Percentiles rank a stretch among this genome's conserved stretches.
Conservation (phyloP, 2,797 vertebrate genomes). For the Esox lucius region DNA sequence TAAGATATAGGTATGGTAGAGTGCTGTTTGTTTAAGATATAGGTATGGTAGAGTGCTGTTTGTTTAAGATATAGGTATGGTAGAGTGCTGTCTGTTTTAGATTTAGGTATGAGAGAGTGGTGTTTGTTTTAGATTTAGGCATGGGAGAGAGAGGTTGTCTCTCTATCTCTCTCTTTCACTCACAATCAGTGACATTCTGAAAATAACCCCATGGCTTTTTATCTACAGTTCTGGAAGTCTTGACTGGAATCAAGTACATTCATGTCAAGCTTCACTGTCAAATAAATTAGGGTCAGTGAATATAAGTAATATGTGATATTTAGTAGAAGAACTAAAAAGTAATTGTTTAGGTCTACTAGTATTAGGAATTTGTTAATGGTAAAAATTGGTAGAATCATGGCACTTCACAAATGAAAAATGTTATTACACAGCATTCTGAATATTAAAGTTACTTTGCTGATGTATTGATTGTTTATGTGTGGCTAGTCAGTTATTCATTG, state of each 20-base stretch:
- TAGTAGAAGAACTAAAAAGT: not conserved
- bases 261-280: slow-evolving; percentile 52
- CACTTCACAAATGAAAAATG: not conserved
- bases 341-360: not conserved
- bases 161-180: too few species aligned
- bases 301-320: not conserved
- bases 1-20: too few species aligned
- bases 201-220: slow-evolving; percentile 26
- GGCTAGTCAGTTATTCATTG: not conserved
- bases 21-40: too few species aligned
- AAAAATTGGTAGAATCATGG: not conserved
- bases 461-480: slow-evolving; percentile 1
- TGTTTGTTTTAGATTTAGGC: too few species aligned
- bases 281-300: slow-evolving; percentile 49
- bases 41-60: too few species aligned
- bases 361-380: not conserved
- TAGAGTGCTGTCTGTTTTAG: too few species aligned
- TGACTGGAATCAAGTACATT: slow-evolving; percentile 35
- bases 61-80: too few species aligned
- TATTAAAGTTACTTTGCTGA: slow-evolving; percentile 7
- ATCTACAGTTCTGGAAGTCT: slow-evolving; percentile 45
- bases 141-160: slow-evolving; percentile 13
- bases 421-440: not conserved
- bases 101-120: too few species aligned
- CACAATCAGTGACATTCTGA: slow-evolving; percentile 33